Evolutionary conservation across 2,797 vertebrate species (phyloP).

Genomic region (Zalophus californianus): DNA sequence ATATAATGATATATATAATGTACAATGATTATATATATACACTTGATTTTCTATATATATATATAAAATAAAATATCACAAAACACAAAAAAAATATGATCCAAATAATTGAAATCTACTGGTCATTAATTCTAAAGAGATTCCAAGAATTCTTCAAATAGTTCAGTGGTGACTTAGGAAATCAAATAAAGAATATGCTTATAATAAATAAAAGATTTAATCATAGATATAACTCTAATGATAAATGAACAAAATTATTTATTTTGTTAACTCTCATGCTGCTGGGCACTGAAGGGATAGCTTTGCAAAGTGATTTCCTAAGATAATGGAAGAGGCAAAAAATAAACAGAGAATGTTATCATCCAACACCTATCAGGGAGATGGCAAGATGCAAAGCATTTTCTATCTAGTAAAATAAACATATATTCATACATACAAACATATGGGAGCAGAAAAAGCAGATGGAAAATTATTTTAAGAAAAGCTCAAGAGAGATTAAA

Average conservation of each 20-base stretch:
- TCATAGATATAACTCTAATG: neutral
- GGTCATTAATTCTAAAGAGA: neutral
- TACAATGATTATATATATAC: too few species aligned
- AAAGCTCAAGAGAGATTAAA: neutral
- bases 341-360: neutral
- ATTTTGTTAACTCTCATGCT: neutral
- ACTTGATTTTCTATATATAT: too few species aligned
- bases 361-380: neutral
- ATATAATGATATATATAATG: too few species aligned
- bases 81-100: neutral
- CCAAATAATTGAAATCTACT: constrained; percentile 20
- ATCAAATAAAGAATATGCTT: neutral
- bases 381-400: neutral
- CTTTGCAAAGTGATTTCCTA: neutral
- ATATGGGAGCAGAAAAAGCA: neutral
- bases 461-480: neutral
- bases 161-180: neutral
- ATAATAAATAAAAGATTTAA: constrained; percentile 4
- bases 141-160: neutral
- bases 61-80: neutral
- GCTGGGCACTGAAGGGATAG: neutral
- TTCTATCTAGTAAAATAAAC: neutral
- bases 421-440: neutral
- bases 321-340: neutral
- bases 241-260: neutral